These are phyloP conservation scores for Telmatherina bonti DNA, from an alignment of 2,797 vertebrate species.

Conservation along the genomic window DNA sequence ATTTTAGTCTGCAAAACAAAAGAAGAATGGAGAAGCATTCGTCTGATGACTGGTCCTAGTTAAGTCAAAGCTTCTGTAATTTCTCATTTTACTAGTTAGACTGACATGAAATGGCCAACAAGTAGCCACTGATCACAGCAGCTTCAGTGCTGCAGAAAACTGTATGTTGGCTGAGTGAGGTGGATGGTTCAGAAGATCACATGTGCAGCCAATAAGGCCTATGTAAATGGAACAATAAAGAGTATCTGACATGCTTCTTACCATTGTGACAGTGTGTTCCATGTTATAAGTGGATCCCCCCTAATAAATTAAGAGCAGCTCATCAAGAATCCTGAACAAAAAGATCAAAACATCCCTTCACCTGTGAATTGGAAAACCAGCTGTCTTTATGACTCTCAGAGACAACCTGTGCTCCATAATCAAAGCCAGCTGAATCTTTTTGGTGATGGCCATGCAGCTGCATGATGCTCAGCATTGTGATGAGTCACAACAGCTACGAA, in stretches of 20 bases:
- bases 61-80: slow-evolving; percentile 22
- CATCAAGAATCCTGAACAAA: slow-evolving; percentile 22
- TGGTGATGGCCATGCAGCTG: slow-evolving; percentile 61
- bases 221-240: slow-evolving; percentile 10
- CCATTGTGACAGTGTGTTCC: not conserved
- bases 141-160: slow-evolving; percentile 5
- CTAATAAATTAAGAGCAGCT: slow-evolving; percentile 11
- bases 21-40: not conserved
- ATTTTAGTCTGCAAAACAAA: not conserved
- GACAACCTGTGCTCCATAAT: slow-evolving; percentile 65
- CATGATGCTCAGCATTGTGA: slow-evolving; percentile 32
- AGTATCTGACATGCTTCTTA: slow-evolving; percentile 11
- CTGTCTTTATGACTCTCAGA: slow-evolving; percentile 59
- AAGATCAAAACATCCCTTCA: slow-evolving; percentile 38
- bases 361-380: slow-evolving; percentile 45
- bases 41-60: slow-evolving; percentile 9
- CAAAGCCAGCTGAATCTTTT: slow-evolving; percentile 71
- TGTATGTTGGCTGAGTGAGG: slow-evolving; percentile 20
- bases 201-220: slow-evolving; percentile 33
- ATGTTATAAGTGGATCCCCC: slow-evolving; percentile 10
- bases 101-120: slow-evolving; percentile 13
- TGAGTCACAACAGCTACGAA: slow-evolving; percentile 60
- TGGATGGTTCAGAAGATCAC: slow-evolving; percentile 29
- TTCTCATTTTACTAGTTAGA: slow-evolving; percentile 15
- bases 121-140: slow-evolving; percentile 20